These are phyloP conservation scores for Deroplatys truncata DNA, from an alignment of 2,888 invertebrate species.

Conservation along the genomic window DNA sequence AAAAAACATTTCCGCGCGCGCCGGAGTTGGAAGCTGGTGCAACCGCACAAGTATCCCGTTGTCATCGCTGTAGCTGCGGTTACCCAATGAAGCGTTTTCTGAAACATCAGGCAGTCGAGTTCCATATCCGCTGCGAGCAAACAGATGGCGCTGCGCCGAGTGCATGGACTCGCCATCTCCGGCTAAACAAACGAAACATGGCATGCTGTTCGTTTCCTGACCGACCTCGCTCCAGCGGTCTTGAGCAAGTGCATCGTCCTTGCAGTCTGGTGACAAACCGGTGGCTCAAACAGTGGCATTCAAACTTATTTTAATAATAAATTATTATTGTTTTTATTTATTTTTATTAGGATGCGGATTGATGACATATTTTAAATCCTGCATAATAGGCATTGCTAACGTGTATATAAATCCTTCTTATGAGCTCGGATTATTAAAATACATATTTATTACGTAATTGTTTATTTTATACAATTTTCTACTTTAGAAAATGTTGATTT, in stretches of 20 bases:
- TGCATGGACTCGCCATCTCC: background rate
- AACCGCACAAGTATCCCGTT: background rate
- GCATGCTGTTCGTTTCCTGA: background rate
- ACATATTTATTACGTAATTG: too few relatives aligned
- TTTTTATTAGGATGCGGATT: too few relatives aligned
- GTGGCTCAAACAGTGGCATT: too few relatives aligned
- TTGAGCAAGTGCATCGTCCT: background rate
- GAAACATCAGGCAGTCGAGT: background rate
- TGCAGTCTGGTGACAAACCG: too few relatives aligned
- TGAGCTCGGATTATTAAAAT: too few relatives aligned
- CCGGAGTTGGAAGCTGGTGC: background rate
- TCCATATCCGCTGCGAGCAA: background rate
- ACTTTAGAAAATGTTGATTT: too few relatives aligned
- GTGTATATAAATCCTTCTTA: too few relatives aligned
- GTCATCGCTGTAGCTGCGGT: background rate
- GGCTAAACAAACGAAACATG: background rate
- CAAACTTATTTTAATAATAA: too few relatives aligned
- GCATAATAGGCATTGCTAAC: too few relatives aligned
- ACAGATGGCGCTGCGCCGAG: background rate
- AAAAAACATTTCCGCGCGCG: background rate
- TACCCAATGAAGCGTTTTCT: background rate
- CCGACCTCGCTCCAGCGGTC: background rate
- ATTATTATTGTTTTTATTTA: too few relatives aligned
- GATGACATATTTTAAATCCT: too few relatives aligned
- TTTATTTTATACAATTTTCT: too few relatives aligned